Percentiles rank a stretch among this genome's conserved stretches.
These are phyloP conservation scores for Formicarius rufipectus DNA, from an alignment of 2,113 vertebrate species.

Conservation along the genomic window DNA sequence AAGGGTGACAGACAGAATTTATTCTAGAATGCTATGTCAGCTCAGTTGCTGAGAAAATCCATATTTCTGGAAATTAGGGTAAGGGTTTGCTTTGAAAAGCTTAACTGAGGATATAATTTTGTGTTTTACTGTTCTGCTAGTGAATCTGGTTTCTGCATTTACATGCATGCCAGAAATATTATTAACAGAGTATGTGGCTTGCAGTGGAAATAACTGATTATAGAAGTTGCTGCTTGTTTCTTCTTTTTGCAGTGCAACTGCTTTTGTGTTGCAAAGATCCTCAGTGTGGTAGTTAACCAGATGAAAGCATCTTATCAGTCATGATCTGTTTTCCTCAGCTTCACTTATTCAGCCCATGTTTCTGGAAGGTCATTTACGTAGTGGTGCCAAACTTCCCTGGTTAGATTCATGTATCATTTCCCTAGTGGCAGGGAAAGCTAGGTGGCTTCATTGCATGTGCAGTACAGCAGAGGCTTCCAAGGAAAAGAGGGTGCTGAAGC, in stretches of 20 bases:
- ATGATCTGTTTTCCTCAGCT: not conserved
- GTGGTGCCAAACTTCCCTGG: not conserved
- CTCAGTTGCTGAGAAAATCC: not conserved
- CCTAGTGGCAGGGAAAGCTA: not conserved
- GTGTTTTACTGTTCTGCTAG: not conserved
- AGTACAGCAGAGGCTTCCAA: not conserved
- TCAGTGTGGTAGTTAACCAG: not conserved
- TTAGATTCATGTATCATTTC: not conserved
- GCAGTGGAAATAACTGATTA: not conserved
- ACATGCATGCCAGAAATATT: not conserved
- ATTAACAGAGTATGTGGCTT: not conserved
- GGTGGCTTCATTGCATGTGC: not conserved
- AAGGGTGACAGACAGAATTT: not conserved
- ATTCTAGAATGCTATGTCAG: not conserved
- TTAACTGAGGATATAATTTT: not conserved
- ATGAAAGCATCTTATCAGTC: not conserved
- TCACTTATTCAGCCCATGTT: not conserved
- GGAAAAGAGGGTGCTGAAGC: not conserved
- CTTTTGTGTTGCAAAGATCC: not conserved
- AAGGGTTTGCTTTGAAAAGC: not conserved
- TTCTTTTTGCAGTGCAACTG: not conserved
- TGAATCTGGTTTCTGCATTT: not conserved
- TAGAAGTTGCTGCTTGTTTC: not conserved
- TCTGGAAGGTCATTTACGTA: not conserved
- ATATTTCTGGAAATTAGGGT: not conserved